Evolutionary conservation across 2,888 invertebrate genomes (phyloP), one percentile per base, ranked within the genome.

Genomic region (Alsophila aescularia): DNA sequence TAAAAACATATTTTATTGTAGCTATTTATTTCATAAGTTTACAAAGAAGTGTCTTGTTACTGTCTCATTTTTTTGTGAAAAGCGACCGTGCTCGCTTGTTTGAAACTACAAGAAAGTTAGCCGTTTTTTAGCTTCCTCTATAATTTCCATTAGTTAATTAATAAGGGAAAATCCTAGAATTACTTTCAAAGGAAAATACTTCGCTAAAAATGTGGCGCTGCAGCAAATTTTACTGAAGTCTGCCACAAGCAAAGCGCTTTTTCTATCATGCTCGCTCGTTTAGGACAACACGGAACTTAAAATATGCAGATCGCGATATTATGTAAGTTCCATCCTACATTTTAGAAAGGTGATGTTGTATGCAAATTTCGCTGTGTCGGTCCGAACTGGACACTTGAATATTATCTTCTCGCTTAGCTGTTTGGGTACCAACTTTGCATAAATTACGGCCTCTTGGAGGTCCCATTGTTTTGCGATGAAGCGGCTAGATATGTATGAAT

Each of bases 401-500:
- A 72, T 74, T 75, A 75, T 74, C 73, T 73, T 57, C 64, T 13
- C 53, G 56, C 67, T 61, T 65, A 58, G 53, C 60, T 69, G 68
- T 71, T 64, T 64, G 69, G 67, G 48, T 40, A 54, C 50, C 43
- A 64, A 62, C 68, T 75, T 75, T 72, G 75, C 75, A 76, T 76
- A 75, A 66, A 76, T 76, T 75, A 62, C 54, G 29, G 62, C 62
- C 67, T 66, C 64, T 67, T 69, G 61, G 56, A 36, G 66, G 70
- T 66, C 63, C 64, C 54, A 64, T 63, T 72, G 73, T 70, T 72
- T 65, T 62, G 64, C 44, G 43, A 56, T 44, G 52, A 47, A 52
- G 35, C 52, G 5, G 50, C 40, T 37, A 41, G 53, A 58, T 50
- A 55, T 58, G 62, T 61, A 58, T 63, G 62, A 62, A 62, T 59